Base-by-base conservation (phyloP, 2,888 invertebrate genomes). In the Diachrysia chrysitis region DNA sequence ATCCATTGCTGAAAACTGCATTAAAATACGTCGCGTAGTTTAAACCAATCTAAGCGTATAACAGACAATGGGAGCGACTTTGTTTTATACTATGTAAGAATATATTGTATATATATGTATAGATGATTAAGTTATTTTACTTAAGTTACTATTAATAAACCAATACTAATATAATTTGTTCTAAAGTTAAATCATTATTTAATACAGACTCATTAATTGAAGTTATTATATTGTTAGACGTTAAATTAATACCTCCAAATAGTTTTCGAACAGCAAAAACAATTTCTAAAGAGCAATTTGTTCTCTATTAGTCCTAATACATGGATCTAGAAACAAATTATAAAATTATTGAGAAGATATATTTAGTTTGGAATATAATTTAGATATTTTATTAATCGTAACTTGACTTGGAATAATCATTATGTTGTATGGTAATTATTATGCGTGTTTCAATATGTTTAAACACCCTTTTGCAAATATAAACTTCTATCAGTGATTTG, bases 221-320 rank as follows among this genome's bases (percentile, higher is more conserved):
- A 23, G 19, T 16, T 23, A 55, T 65, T 59, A 42, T 60, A 53
- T 60, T 60, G 55, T 0, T 21, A 35, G 5, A 55, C n/a, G 48
- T 55, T 5, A 42, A 60, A 66, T 29, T 66, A 48, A 61, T 16
- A 46, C 9, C 17, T 21, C 9, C 16, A 32, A 74, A 46, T 61
- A 58, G 63, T 71, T 71, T 51, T 10, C 0, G 5, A 71, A 66
- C 60, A 46, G 46, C 66, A 66, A 63, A 63, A 60, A 66, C 56
- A 46, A 46, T 42, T 60, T 74, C 42, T 74, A 10, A 60, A 37
- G 16, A 58, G 25, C 51, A 63, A 66, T 66, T 59, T 61, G 58
- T 46, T 58, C 17, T 42, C 32, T 25, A 46, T 60, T 58, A 71
- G 55, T 25, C 23, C 35, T 54, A 29, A 66, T 61, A 48, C n/a